These are phyloP conservation scores for Polyommatus icarus DNA, from an alignment of 2,888 invertebrate species.

Conservation along the genomic window DNA sequence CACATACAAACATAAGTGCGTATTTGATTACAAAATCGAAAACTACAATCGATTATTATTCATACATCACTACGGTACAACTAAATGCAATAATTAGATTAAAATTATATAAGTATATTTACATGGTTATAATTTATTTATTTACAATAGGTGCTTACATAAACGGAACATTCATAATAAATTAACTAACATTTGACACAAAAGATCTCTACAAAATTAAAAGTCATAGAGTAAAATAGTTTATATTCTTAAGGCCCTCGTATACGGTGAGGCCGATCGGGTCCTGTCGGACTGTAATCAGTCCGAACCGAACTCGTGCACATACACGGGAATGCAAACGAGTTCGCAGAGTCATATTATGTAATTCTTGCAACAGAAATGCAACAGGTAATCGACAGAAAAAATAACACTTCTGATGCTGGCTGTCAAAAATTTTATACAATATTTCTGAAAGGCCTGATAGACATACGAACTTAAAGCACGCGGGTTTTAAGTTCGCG, in stretches of 20 bases:
- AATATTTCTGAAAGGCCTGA: too few relatives aligned
- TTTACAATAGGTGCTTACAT: conserved; percentile 46
- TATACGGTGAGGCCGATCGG: background rate
- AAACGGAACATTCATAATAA: conserved; percentile 28
- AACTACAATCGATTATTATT: background rate
- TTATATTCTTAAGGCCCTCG: background rate
- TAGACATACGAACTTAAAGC: too few relatives aligned
- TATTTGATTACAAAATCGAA: conserved; percentile 3
- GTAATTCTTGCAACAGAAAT: background rate
- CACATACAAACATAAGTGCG: background rate
- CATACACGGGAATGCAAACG: background rate
- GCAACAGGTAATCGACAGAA: too few relatives aligned
- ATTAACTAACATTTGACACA: conserved; percentile 19
- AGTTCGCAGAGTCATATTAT: background rate
- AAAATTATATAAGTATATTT: conserved; percentile 50
- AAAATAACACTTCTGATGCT: too few relatives aligned
- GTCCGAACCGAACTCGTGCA: background rate
- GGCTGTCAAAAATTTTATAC: too few relatives aligned
- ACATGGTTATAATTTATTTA: conserved; percentile 52
- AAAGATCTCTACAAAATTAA: background rate
- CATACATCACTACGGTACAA: background rate
- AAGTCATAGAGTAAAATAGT: background rate
- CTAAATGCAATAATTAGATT: conserved; percentile 30
- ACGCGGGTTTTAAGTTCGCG: too few relatives aligned
- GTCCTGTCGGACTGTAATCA: background rate